phyloP scores from a whole-genome alignment of 2,797 vertebrate genomes.

The Phrynocephalus guinanensis region DNA sequence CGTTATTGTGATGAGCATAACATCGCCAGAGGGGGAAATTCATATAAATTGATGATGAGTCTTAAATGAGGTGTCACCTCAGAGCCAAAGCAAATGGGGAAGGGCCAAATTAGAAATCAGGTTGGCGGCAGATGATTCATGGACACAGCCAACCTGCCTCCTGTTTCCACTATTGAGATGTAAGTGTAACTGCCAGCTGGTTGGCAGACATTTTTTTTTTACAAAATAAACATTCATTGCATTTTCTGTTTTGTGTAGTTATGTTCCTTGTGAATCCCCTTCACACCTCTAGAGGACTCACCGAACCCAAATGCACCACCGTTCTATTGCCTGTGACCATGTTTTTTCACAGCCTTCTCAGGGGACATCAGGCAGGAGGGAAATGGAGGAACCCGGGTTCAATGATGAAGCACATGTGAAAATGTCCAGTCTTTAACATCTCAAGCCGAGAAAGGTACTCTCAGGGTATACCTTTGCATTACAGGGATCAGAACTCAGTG shows the following conservation, averaged over 20 bases:
- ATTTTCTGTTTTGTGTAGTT: neutral
- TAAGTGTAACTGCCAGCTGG: neutral
- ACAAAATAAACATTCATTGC: neutral
- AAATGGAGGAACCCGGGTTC: neutral
- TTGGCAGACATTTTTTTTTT: neutral
- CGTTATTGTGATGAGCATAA: neutral
- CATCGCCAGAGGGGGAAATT: neutral
- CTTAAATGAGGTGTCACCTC: conserved; percentile 7
- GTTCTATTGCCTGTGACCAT: neutral
- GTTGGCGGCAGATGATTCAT: neutral
- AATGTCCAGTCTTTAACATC: neutral
- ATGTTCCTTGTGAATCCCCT: neutral
- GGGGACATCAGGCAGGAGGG: neutral
- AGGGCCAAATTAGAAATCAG: neutral
- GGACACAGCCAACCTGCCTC: neutral
- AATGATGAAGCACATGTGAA: neutral
- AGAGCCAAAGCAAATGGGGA: neutral
- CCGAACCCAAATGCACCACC: neutral
- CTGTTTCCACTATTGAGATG: too few relatives aligned
- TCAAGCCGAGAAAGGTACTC: neutral
- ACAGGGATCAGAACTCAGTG: too few relatives aligned
- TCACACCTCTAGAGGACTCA: neutral
- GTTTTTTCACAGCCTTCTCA: neutral
- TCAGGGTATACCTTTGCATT: too few relatives aligned
- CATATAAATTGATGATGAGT: neutral